phyloP scores from a whole-genome alignment of 2,113 vertebrate genomes.

The Barnardius zonarius region DNA sequence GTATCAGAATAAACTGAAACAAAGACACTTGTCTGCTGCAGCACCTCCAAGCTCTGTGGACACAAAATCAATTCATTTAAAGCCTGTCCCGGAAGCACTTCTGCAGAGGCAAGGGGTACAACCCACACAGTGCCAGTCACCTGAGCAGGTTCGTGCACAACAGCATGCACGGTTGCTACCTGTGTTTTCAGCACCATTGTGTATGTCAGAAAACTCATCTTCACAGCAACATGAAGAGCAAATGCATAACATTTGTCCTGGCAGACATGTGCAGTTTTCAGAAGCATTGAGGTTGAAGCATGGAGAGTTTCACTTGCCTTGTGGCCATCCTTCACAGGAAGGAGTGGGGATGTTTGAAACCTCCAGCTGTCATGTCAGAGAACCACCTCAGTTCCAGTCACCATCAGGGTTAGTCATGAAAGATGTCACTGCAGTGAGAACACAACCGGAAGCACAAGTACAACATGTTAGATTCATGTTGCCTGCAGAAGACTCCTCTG shows the following conservation, averaged over 20 bases:
- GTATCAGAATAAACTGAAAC: slow-evolving; percentile 81
- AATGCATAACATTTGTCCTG: not conserved
- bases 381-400: not conserved
- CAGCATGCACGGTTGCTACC: rapidly evolving
- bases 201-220: not conserved
- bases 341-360: not conserved
- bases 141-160: not conserved
- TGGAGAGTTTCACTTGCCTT: not conserved
- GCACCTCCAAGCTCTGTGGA: not conserved
- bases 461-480: not conserved
- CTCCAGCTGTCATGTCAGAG: not conserved
- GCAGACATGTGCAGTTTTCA: not conserved
- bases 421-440: not conserved
- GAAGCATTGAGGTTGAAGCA: not conserved
- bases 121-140: not conserved
- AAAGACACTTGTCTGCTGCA: slow-evolving; percentile 55
- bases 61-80: not conserved
- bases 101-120: not conserved
- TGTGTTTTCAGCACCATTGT: not conserved
- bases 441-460: not conserved
- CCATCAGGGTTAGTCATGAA: not conserved
- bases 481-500: slow-evolving; percentile 1
- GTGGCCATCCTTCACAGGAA: not conserved
- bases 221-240: not conserved
- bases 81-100: not conserved